Conservation (phyloP, 2,113 vertebrate genomes). For the Lophochroa leadbeateri region DNA sequence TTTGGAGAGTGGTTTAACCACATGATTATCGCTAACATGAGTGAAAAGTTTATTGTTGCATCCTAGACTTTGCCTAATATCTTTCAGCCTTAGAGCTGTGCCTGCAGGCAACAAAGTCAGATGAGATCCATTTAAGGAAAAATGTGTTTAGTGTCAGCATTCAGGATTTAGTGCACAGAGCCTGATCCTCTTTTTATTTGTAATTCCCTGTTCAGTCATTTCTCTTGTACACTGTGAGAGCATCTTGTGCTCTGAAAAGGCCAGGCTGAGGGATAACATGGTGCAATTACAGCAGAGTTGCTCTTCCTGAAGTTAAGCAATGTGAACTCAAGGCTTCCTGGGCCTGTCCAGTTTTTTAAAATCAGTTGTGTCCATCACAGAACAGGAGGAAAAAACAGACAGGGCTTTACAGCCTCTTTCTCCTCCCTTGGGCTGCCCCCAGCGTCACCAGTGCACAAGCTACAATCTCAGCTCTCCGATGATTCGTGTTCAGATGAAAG, state of each 20-base stretch:
- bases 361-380: neutral
- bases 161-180: neutral
- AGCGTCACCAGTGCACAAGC: neutral
- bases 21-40: neutral
- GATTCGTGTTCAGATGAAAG: neutral
- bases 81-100: neutral
- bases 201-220: slow-evolving; percentile 10
- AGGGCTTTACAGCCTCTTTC: neutral
- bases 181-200: neutral
- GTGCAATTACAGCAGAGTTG: neutral
- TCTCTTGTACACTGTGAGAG: neutral
- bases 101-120: neutral
- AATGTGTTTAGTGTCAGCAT: neutral
- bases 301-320: slow-evolving; percentile 5
- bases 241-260: neutral
- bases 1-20: slow-evolving; percentile 10
- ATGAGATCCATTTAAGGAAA: slow-evolving; percentile 22
- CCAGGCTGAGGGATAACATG: neutral
- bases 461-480: neutral
- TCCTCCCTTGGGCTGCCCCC: neutral
- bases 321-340: neutral
- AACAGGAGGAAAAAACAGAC: neutral
- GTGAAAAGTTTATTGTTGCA: neutral
- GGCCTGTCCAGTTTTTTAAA: neutral
- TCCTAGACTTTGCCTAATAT: slow-evolving; percentile 2